These are phyloP conservation scores for Erpornis zantholeuca DNA, from an alignment of 2,113 vertebrate genomes.

Conservation along the genomic window DNA sequence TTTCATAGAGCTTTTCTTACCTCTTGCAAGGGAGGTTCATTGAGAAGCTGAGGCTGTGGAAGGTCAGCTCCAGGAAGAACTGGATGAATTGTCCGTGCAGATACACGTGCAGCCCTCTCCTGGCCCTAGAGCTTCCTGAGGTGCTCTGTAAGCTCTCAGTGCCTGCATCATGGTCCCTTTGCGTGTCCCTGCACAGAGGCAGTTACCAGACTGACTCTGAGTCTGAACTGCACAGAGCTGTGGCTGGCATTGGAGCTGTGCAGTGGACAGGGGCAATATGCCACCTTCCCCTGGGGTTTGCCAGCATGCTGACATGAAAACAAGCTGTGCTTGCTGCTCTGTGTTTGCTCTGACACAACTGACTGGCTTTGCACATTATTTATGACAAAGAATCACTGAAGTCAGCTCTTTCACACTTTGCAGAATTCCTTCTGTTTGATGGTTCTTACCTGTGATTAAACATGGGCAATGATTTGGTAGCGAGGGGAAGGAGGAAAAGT, in stretches of 20 bases:
- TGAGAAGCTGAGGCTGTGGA: background rate
- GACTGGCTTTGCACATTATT: background rate
- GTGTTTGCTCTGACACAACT: too few species aligned
- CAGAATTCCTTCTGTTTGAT: background rate
- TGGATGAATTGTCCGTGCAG: background rate
- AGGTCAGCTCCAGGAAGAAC: background rate
- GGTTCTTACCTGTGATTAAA: background rate
- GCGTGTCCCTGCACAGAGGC: background rate
- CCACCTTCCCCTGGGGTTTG: rapidly evolving
- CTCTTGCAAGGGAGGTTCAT: rapidly evolving
- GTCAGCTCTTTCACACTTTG: background rate
- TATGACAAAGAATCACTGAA: background rate
- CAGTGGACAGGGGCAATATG: background rate
- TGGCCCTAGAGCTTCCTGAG: background rate
- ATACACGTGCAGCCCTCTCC: background rate
- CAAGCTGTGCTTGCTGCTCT: rapidly evolving
- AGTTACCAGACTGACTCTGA: rapidly evolving
- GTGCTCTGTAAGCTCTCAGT: background rate
- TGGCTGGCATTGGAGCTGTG: background rate
- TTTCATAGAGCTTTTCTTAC: background rate
- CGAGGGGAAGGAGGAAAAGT: background rate
- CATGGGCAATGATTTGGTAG: rapidly evolving
- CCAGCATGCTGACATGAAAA: background rate
- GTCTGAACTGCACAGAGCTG: background rate
- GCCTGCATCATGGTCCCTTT: rapidly evolving